Base-by-base conservation (phyloP, 2,888 invertebrate genomes). In the Carcina quercana region DNA sequence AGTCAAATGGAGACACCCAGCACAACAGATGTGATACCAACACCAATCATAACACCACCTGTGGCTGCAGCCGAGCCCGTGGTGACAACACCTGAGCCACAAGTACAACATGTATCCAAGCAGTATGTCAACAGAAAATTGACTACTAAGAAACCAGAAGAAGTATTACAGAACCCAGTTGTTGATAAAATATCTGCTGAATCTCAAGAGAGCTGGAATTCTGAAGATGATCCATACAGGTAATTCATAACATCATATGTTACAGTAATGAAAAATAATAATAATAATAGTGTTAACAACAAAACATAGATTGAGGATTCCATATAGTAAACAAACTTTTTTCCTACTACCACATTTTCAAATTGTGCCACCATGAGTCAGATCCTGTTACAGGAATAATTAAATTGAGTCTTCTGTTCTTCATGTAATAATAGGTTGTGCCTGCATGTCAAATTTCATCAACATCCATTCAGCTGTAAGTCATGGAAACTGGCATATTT, bases 161-260 rank as follows among this genome's bases (percentile, higher is more conserved):
- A 34, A 33, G 17, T 44, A 13, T 13, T 47, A 29, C 55, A 50
- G 40, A 29, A 51, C 19, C 50, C 63, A 28, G 47, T 49, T 34
- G 42, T 59, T 38, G 83, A 64, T 47, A 82, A 69, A 68, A 49
- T 53, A 68, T 82, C 85, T 36, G 80, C 75, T 25, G 88, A 87
- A 54, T 88, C 89, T 34, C 88, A 87, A 55, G 90, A 88, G 44
- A 88, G 86, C 61, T 88, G 87, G 63, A 91, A 90, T 69, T 93
- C 93, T n/a, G 95, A 96, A 73, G 96, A 96, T 75, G 96, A 97
- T 86, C 96, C 96, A 5, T 90, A 93, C 56, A 91, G 88, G 88
- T 88, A 70, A 43, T 45, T 11, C 12, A 6, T 24, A 24, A 24
- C 12, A 10, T 11, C 11, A 10, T 24, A 24, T 5, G 17, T 8